Conservation (phyloP, 2,888 invertebrate species). For the Tipula helvola region DNA sequence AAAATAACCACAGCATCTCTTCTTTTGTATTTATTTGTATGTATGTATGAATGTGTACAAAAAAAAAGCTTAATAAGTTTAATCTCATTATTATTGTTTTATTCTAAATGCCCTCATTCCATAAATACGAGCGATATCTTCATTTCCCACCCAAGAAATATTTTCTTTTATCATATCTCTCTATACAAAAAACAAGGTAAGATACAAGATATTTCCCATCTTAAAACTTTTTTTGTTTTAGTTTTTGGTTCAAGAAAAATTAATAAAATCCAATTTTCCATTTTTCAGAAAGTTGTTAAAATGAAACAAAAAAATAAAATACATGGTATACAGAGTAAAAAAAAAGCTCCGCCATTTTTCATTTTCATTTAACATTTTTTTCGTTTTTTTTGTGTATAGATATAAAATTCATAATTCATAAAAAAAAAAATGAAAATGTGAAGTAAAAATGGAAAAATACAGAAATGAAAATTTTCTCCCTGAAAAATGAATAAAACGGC, state of each 20-base stretch:
- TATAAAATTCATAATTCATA: constrained; percentile 4
- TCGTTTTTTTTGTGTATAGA: not conserved
- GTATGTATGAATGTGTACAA: not conserved
- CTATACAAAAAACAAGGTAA: not conserved
- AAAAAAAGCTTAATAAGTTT: not conserved
- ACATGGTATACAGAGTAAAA: not conserved
- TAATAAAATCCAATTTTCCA: constrained; percentile 4
- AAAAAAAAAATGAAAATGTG: not conserved
- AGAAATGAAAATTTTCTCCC: not conserved
- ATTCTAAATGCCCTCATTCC: not conserved
- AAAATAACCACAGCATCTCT: not conserved
- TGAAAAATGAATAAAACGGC: not conserved
- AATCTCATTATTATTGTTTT: not conserved
- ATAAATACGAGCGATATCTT: not conserved
- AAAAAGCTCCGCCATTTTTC: not conserved
- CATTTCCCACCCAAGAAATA: not conserved
- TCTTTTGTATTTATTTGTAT: not conserved
- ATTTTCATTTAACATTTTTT: not conserved
- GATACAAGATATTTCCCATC: not conserved
- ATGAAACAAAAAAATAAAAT: not conserved
- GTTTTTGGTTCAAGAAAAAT: not conserved
- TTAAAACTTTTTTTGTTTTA: not conserved
- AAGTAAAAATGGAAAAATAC: not conserved
- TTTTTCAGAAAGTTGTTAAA: not conserved
- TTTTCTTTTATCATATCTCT: not conserved